Conservation (phyloP, 2,797 vertebrate genomes). For the Eulemur rubriventer region DNA sequence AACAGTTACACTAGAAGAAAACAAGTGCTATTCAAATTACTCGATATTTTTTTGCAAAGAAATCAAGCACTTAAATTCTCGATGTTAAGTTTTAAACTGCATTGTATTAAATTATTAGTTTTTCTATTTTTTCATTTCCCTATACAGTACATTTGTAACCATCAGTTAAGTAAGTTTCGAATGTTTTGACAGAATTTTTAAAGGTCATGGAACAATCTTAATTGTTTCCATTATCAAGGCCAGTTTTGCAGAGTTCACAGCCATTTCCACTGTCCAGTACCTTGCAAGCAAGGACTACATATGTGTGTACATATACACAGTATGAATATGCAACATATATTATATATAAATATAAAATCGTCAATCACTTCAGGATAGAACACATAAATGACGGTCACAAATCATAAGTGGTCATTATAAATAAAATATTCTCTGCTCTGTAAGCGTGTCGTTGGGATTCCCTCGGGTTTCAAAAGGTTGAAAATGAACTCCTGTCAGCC, state of each 20-base stretch:
- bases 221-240: background rate
- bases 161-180: background rate
- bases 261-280: background rate
- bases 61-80: background rate
- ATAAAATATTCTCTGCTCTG: background rate
- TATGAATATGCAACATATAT: background rate
- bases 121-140: background rate
- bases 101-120: background rate
- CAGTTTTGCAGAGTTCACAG: background rate
- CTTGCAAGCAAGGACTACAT: background rate
- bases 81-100: background rate
- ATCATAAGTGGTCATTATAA: background rate
- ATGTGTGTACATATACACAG: too few species aligned
- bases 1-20: background rate
- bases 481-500: rapidly evolving
- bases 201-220: background rate
- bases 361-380: background rate
- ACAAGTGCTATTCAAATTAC: background rate
- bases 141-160: background rate
- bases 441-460: background rate
- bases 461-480: background rate
- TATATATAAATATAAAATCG: background rate
- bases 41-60: background rate
- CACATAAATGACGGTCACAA: background rate
- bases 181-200: background rate